Base-by-base conservation (phyloP, 2,888 invertebrate genomes). In the Hyppa rectilinea region DNA sequence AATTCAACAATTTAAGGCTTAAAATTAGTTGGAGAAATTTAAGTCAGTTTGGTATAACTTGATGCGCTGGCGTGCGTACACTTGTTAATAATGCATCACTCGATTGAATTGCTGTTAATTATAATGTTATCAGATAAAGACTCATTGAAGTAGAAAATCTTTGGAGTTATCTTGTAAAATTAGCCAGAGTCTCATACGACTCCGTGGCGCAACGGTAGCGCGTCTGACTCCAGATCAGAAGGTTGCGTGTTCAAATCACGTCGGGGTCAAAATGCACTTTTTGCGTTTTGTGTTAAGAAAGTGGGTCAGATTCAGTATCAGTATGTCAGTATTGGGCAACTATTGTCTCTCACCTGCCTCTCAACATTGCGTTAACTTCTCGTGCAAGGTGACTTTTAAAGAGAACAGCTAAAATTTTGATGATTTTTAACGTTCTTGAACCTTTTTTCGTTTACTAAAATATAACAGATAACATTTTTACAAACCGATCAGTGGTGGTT, bases 221-320 rank as follows among this genome's bases (percentile, higher is more conserved):
- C 98, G 98, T 98, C 98, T 98, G 98, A 98, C 98, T 98, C 98
- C 98, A 98, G 98, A 98, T 98, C 98, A 98, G 98, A 98, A 98
- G 98, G 98, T 98, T 98, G 98, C 98, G 98, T 98, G 98, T 98
- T 98, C 98, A 98, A 98, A 98, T 98, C 98, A 98, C 98, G 98
- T 98, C 98, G 98, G 98, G 98, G 98, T 98, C 98, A 98, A 91
- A 34, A 0, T 4, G 0, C 0, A 2, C 12, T 58, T 79, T 80
- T 80, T 81, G 45, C 17, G 31, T 65, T 64, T 64, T 64, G 1
- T 14, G 1, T 20, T 17, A 0, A 20, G 1, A 58, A 26, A 4
- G 14, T n/a, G 2, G 26, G 1, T 26, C 0, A 26, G 14, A 4
- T 36, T n/a, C n/a, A n/a, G n/a, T n/a, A n/a, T n/a, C n/a, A n/a